Base-by-base conservation (phyloP, 2,888 invertebrate species). In the Electrophaes corylata region DNA sequence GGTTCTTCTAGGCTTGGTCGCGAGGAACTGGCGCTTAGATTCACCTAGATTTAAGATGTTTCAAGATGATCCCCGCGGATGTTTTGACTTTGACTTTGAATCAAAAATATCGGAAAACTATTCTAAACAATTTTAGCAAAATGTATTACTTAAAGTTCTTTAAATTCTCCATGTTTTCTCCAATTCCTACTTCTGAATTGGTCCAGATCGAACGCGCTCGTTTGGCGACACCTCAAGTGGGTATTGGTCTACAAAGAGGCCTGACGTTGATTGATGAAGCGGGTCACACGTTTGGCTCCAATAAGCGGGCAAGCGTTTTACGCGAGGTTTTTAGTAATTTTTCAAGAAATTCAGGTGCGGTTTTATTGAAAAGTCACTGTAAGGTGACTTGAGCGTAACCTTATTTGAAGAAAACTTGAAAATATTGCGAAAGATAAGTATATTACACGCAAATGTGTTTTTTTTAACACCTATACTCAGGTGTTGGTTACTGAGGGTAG, bases 241-340 rank as follows among this genome's bases (percentile, higher is more conserved):
- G 76, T 78, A 81, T 79, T 78, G 80, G 80, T 74, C 79, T 71
- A 81, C 79, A 83, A 80, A 79, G 76, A 65, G 63, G 55, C 40
- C 14, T 57, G 83, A 82, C 84, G 62, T 79, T 86, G 86, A 86
- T 86, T 73, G 84, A 86, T 86, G 74, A 63, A 60, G 50, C 44
- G 66, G 72, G 75, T 75, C 76, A 75, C 75, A 72, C 64, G 72
- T 69, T 75, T 64, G 72, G 60, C 60, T 70, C 69, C 69, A 73
- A 71, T 65, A 72, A 44, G 51, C 57, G 51, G 55, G 59, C 59
- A n/a, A 58, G 60, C 58, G 60, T 64, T 53, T 60, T 19, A 41
- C 44, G n/a, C n/a, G n/a, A n/a, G 53, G 48, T 54, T 59, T 53
- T 55, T 41, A 56, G 58, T 45, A 58, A 57, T 62, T 60, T 62